Percentiles rank a stretch among this genome's conserved stretches.
These are phyloP conservation scores for Pachyuromys duprasi DNA, from an alignment of 2,797 vertebrate genomes.

Conservation along the genomic window DNA sequence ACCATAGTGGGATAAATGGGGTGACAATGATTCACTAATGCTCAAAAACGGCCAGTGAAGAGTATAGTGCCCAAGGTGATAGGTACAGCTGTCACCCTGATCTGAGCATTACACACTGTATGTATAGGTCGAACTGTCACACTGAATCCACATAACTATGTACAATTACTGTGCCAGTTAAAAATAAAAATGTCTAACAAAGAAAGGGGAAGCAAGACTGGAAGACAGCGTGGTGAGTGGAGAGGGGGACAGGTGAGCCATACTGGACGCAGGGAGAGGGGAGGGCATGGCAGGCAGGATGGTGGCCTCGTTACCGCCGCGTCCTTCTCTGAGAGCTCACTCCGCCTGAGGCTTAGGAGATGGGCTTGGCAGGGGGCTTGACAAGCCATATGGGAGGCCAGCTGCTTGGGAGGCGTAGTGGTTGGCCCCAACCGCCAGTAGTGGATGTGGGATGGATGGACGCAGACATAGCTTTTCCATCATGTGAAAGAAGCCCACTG, in stretches of 20 bases:
- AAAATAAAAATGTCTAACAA: neutral
- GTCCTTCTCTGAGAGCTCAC: neutral
- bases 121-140: neutral
- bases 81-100: neutral
- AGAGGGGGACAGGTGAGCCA: no score
- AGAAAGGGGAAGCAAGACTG: neutral
- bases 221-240: accelerated
- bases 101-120: neutral
- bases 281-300: neutral
- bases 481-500: neutral
- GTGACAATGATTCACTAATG: neutral
- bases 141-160: neutral
- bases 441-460: neutral
- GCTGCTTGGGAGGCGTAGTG: neutral
- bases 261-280: no score
- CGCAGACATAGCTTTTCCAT: neutral
- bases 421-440: neutral
- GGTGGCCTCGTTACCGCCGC: accelerated
- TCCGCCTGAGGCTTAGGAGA: neutral
- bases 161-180: neutral
- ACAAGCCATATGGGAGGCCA: neutral
- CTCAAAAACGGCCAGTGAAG: neutral
- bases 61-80: neutral
- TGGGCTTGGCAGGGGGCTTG: neutral
- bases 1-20: neutral